Base-by-base conservation (phyloP, 30 jellyfish, hydroid and myxozoan genomes). In the Pseudorhiza aurosa region DNA sequence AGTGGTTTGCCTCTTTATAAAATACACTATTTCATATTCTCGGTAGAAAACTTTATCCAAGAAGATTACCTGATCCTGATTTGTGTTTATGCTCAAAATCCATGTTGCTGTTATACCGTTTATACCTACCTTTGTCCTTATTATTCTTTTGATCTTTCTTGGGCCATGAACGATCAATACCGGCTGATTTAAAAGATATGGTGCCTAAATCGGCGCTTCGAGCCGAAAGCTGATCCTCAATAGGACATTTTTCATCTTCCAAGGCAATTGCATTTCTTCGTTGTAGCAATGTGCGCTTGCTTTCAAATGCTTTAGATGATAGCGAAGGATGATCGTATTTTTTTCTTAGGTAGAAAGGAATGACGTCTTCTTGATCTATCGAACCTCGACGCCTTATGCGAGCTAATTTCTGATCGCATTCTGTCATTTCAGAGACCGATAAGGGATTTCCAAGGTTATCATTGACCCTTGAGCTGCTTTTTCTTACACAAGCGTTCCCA, bases 151-250 rank as follows among this genome's bases (percentile, higher is more conserved):
- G 2, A 36, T 74, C 87, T 21, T 69, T 60, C 6, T 31, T 58
- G 6, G 44, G 27, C 79, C 82, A 44, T 6, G 62, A 58, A 9
- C 81, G 73, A 29, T 62, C 89, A 15, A 37, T 37, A 9, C 57
- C 57, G 19, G 81, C 24, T 3, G 83, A 28, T 57, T 68, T 75
- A 33, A 85, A 85, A 1, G 90, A 58, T 31, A 85, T 60, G 8
- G 96, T 85, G 50, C 80, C 88, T 19, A 85, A 68, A 65, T 85
- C 96, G 4, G 96, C 96, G 42, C 96, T 85, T 32, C 82, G 79
- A 35, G 64, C 75, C 82, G 39, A 24, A 22, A 68, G 12, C 49
- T 77, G 89, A 42, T 30, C 14, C 65, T 73, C 75, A 21, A 46
- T 24, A 11, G 35, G 65, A 5, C 45, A 7, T 39, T 44, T 53